Base-by-base conservation (phyloP, 2,888 invertebrate species). In the Deilephila porcellus region DNA sequence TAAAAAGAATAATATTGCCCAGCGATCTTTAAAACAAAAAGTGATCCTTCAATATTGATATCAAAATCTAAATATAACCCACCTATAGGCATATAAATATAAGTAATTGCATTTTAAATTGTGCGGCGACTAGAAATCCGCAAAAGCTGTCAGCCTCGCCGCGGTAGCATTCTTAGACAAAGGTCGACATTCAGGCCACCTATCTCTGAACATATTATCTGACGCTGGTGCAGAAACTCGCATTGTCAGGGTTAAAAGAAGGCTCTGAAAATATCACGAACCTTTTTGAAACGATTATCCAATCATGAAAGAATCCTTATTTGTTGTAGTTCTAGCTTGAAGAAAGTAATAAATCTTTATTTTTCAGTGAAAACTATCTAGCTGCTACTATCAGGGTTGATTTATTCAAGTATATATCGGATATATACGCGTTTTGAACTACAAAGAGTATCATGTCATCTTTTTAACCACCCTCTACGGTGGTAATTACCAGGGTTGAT, bases 81-180 rank as follows among this genome's bases (percentile, higher is more conserved):
- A 25, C 20, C 8, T 5, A 52, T 52, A 25, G 52, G 64, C 52
- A 25, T 25, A 52, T 67, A 67, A 67, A 67, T 45, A 67, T 52
- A 64, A 8, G 45, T 67, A 67, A 67, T 67, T 45, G 67, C 20
- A 20, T 67, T 67, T 52, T 52, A 67, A 67, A 67, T 63, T 52
- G 67, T 45, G 8, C 34, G 25, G 45, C 3, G 62, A 63, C 34
- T 71, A 71, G 60, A 71, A 37, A 71, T 60, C 60, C 11, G 37
- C 71, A 60, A 71, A 71, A 76, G 72, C 75, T 72, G 81, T 78
- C 82, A 76, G 73, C 82, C 78, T 79, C 80, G 76, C 20, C 63
- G 63, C 71, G 74, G 64, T 70, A 60, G 75, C 79, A 80, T 79
- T 80, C 80, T 74, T 76, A 67, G 70, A 71, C 76, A 76, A 77